A percentile compares a stretch with the other conserved stretches of the same genome.
Evolutionary conservation across 2,888 invertebrate genomes (phyloP).

Genomic region (Caenorhabditis sp.): DNA sequence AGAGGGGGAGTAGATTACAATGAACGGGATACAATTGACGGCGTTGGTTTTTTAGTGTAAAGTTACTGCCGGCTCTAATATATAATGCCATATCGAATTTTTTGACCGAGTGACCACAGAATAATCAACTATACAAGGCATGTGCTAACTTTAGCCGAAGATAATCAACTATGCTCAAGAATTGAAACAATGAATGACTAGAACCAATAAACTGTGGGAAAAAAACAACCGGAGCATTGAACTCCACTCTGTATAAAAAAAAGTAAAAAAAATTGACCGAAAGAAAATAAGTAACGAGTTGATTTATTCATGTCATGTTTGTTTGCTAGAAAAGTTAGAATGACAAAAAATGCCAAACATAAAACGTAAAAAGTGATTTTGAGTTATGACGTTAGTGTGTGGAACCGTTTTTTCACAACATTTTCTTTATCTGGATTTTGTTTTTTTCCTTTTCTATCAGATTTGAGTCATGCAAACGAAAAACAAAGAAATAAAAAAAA

Average conservation of each 20-base stretch:
- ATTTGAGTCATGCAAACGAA: constrained; percentile 3
- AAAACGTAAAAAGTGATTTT: background rate
- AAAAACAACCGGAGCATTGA: too few species aligned
- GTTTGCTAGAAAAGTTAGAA: background rate
- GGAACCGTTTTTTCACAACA: too few species aligned
- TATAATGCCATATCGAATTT: constrained; percentile 3
- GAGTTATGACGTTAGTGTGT: constrained; percentile 19
- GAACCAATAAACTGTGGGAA: too few species aligned
- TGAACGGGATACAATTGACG: constrained; percentile 43
- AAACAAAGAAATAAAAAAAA: constrained; percentile 7
- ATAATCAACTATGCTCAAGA: too few species aligned
- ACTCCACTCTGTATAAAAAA: too few species aligned
- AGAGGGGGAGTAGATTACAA: constrained; percentile 44
- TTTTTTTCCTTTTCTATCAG: constrained; percentile 10
- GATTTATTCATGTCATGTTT: constrained; percentile 4
- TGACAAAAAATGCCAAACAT: background rate
- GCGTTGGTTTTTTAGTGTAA: constrained; percentile 37
- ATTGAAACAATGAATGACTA: background rate
- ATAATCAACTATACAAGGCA: background rate
- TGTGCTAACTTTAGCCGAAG: background rate
- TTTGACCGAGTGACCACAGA: background rate
- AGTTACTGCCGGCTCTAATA: constrained; percentile 38
- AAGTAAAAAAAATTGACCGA: too few species aligned
- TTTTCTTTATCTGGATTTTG: constrained; percentile 35
- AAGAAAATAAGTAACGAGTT: background rate